Conservation (phyloP, 2,113 vertebrate genomes). For the Zosterops hypoxanthus region DNA sequence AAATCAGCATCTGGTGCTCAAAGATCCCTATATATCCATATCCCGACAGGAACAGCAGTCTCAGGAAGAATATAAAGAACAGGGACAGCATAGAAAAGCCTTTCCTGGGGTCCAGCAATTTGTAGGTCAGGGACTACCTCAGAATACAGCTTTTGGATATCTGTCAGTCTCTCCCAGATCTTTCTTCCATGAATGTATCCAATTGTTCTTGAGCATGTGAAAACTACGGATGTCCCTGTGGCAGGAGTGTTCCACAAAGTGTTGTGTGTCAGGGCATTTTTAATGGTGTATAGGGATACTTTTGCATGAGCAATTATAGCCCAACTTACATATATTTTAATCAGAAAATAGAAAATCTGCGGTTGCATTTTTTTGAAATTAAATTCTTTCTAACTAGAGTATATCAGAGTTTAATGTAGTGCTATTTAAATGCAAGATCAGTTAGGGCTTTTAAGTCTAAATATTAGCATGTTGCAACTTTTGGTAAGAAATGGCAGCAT, state of each 20-base stretch:
- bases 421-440: not conserved
- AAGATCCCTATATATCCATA: not conserved
- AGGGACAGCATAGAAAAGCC: not conserved
- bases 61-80: not conserved
- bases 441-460: not conserved
- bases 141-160: not conserved
- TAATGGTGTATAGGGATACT: not conserved
- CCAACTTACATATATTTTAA: not conserved
- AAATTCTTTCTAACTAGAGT: not conserved
- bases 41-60: not conserved
- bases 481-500: not conserved
- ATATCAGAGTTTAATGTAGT: not conserved
- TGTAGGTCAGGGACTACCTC: not conserved
- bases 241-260: not conserved
- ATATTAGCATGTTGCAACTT: not conserved
- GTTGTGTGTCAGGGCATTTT: not conserved
- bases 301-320: not conserved
- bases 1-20: accelerated
- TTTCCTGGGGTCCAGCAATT: not conserved
- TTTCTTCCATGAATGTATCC: not conserved
- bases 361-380: accelerated
- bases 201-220: not conserved
- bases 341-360: not conserved
- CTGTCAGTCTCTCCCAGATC: not conserved
- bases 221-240: not conserved